Base-by-base conservation (phyloP, 2,113 vertebrate genomes). In the Ornithorhynchus anatinus region DNA sequence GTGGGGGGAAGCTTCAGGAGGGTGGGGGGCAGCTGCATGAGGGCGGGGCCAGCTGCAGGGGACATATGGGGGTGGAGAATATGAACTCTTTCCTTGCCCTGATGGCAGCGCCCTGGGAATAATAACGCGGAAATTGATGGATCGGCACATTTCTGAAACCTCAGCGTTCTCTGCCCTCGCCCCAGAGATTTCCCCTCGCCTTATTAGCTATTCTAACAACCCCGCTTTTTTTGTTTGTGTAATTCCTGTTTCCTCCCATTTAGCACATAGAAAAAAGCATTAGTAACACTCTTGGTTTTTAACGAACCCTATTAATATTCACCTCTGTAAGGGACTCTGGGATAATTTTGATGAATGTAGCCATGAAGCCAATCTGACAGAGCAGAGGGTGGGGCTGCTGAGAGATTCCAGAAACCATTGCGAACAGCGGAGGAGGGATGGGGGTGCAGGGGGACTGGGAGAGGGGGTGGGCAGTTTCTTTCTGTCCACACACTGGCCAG, bases 281-380 rank as follows among this genome's bases (percentile, higher is more conserved):
- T 93, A 93, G 89, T 85, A 72, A 89, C 86, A 92, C 77, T 87
- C 89, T 78, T 88, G 78, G 80, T 88, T 92, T 92, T 88, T 92
- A 93, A 93, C 82, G 89, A 93, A 92, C 81, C 83, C 81, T 91
- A 94, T 94, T 94, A 94, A 92, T 93, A 92, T 91, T 88, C 42
- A 14, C 65, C 72, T 89, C 77, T 90, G 90, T 82, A 89, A 91
- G 80, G 90, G 87, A 90, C 84, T 91, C 77, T 89, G 86, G 91
- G 87, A 92, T 94, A 94, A 94, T 93, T 91, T 94, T 93, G 92
- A 94, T 91, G 91, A 93, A 94, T 93, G 93, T 80, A 78, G 72
- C 79, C 86, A 75, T 80, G 88, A 92, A 93, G 88, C 82, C 61
- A 42, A 75, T 84, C 65, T 92, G 92, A 91, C 91, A 93, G 84